Evolutionary conservation across 2,888 invertebrate genomes (phyloP).

Genomic region (Cepaea hortensis): DNA sequence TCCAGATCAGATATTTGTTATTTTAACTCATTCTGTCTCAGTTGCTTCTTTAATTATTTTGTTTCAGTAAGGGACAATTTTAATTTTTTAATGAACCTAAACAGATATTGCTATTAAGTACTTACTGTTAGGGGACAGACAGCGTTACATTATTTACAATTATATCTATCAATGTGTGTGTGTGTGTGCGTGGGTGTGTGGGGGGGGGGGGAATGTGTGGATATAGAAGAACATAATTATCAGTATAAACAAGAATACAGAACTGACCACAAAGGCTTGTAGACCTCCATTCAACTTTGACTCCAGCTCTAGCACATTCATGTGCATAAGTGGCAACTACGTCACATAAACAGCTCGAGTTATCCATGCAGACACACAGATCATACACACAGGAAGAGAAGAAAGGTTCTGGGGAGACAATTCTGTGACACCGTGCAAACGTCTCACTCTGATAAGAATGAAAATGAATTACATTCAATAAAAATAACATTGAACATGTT

Average conservation of each 20-base stretch:
- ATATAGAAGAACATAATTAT: too few relatives aligned
- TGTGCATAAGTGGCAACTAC: constrained; percentile 72
- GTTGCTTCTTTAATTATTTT: too few relatives aligned
- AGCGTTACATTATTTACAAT: too few relatives aligned
- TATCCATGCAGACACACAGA: constrained; percentile 73
- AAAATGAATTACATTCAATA: not conserved
- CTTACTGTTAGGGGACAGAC: too few relatives aligned
- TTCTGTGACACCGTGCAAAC: constrained; percentile 71
- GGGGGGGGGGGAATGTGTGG: too few relatives aligned
- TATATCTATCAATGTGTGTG: too few relatives aligned
- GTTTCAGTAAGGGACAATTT: too few relatives aligned
- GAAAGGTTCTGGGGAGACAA: constrained; percentile 70
- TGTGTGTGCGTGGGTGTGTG: too few relatives aligned
- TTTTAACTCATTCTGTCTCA: too few relatives aligned
- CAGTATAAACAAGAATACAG: not conserved
- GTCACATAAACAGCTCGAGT: constrained; percentile 73
- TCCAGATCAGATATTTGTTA: too few relatives aligned
- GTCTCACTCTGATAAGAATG: constrained; percentile 62
- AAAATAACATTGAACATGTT: not conserved
- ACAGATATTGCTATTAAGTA: too few relatives aligned
- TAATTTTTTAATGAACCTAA: too few relatives aligned
- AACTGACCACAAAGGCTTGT: constrained; percentile 72
- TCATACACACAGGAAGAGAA: constrained; percentile 75
- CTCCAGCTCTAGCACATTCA: constrained; percentile 72
- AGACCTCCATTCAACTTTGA: constrained; percentile 72